These are phyloP conservation scores for Amphibalanus amphitrite DNA, from an alignment of 1,140 invertebrate genomes.

Conservation along the genomic window DNA sequence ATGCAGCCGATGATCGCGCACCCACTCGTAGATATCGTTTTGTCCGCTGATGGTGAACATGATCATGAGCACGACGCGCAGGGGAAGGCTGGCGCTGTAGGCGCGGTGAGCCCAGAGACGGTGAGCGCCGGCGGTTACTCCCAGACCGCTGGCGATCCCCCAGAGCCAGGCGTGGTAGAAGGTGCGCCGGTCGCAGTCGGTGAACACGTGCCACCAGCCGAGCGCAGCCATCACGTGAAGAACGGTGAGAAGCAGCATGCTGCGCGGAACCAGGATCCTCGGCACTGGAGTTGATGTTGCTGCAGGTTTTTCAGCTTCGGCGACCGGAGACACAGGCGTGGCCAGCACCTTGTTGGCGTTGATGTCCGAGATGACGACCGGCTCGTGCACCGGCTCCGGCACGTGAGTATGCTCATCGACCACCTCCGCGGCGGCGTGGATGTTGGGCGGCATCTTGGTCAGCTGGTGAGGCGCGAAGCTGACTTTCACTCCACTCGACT, in stretches of 20 bases:
- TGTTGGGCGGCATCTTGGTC: too few species aligned
- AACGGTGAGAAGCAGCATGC: not conserved
- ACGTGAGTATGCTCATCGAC: too few species aligned
- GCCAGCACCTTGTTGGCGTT: conserved; percentile 2
- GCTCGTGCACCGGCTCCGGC: conserved; percentile 32
- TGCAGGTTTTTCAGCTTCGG: too few species aligned
- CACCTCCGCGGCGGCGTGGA: too few species aligned
- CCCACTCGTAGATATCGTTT: conserved; percentile 85
- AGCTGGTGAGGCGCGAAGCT: too few species aligned
- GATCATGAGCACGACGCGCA: conserved; percentile 54
- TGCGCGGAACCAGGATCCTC: not conserved
- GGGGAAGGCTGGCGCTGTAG: conserved; percentile 81
- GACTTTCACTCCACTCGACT: too few species aligned
- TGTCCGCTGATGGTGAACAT: conserved; percentile 72
- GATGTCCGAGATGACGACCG: conserved; percentile 11
- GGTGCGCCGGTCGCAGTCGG: too few species aligned
- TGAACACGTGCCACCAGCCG: too few species aligned
- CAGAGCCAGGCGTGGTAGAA: too few species aligned
- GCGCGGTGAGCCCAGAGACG: conserved; percentile 83
- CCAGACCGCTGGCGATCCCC: conserved; percentile 27
- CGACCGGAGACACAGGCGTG: not conserved
- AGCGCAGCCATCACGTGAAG: conserved; percentile 21
- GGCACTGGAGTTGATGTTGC: too few species aligned
- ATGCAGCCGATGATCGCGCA: conserved; percentile 83
- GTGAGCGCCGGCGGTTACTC: conserved; percentile 86